Conservation (phyloP, 2,888 invertebrate genomes). For the Hypolimnas misippus region DNA sequence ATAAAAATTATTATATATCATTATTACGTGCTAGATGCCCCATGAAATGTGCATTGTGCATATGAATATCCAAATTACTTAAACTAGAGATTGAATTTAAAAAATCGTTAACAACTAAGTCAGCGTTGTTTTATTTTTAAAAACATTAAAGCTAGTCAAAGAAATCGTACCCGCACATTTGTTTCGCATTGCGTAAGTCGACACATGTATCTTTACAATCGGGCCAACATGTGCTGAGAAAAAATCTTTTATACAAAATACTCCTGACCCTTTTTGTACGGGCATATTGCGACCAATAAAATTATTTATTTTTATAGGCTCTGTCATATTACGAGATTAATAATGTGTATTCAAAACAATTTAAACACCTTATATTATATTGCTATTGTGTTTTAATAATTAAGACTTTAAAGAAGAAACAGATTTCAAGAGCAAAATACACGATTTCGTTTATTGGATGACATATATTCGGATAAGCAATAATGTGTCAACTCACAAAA, state of each 20-base stretch:
- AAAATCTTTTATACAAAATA: constrained; percentile 18
- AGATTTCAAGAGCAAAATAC: too few species aligned
- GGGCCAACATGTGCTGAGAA: constrained; percentile 38
- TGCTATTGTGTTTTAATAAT: not conserved
- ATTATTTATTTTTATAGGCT: not conserved
- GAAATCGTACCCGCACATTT: constrained; percentile 59
- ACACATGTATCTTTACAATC: constrained; percentile 38
- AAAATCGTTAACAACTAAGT: too few species aligned
- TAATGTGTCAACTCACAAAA: too few species aligned
- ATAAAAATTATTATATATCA: too few species aligned
- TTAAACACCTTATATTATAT: not conserved
- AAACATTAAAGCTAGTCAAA: constrained; percentile 21
- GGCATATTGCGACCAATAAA: not conserved
- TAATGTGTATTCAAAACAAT: not conserved
- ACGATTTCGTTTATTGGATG: too few species aligned
- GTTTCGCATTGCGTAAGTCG: constrained; percentile 55
- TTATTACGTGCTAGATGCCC: too few species aligned
- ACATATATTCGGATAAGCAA: too few species aligned
- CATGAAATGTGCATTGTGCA: too few species aligned
- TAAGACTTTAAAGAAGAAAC: too few species aligned
- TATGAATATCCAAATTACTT: too few species aligned
- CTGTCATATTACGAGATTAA: not conserved
- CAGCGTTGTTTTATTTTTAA: not conserved
- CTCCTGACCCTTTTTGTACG: constrained; percentile 1
- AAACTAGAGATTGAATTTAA: too few species aligned